Evolutionary conservation across 2,113 vertebrate species (phyloP).

Genomic region (Falco punctatus): DNA sequence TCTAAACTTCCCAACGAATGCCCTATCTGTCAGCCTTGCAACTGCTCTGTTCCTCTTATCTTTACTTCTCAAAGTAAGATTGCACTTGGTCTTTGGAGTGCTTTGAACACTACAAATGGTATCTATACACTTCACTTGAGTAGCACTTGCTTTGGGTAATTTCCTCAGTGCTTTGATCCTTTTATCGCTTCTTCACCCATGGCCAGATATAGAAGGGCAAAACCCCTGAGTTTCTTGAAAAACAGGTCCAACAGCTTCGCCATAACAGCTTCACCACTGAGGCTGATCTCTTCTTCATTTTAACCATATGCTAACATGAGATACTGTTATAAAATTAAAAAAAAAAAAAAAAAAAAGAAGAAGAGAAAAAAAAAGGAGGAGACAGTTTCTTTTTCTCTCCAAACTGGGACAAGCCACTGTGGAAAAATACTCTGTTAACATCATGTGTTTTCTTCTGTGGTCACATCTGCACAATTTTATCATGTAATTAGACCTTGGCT

Average conservation of each 20-base stretch:
- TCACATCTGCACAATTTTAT: conserved; percentile 21
- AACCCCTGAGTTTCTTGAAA: not conserved
- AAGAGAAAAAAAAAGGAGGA: not conserved
- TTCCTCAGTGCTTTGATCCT: not conserved
- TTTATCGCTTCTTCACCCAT: not conserved
- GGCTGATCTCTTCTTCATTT: not conserved
- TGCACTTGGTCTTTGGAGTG: not conserved
- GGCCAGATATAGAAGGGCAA: not conserved
- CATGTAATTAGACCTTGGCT: not conserved
- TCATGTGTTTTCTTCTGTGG: not conserved
- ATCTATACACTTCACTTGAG: not conserved
- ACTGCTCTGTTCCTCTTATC: not conserved
- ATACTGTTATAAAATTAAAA: not conserved
- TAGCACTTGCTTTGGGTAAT: not conserved
- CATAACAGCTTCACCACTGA: not conserved
- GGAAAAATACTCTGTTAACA: not conserved
- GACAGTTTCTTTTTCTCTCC: not conserved
- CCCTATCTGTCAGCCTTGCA: not conserved
- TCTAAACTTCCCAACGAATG: not conserved
- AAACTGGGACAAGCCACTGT: not conserved
- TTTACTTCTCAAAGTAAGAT: not conserved
- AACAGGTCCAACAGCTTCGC: not conserved
- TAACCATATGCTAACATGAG: not conserved
- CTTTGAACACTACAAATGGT: not conserved
- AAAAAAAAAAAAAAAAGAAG: not conserved